Conservation (phyloP, 1,140 invertebrate species). For the Ptiloglossa arizonensis region DNA sequence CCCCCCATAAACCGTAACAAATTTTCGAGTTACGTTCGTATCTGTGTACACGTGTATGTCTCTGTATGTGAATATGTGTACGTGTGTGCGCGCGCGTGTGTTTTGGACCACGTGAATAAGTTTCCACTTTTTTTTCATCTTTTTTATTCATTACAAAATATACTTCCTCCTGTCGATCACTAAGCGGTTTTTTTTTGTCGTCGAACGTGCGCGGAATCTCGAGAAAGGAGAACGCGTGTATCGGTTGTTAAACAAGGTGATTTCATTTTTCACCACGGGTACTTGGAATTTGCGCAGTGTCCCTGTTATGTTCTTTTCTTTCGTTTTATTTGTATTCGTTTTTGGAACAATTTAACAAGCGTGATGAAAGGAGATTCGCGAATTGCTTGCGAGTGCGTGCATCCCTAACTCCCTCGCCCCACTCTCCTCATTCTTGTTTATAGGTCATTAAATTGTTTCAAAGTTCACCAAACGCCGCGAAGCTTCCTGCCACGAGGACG, state of each 20-base stretch:
- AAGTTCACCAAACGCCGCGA: neutral
- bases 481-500: neutral
- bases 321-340: too few species aligned
- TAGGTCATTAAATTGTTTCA: constrained; percentile 2
- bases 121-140: constrained; percentile 27
- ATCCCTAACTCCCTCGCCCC: too few species aligned
- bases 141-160: constrained; percentile 59
- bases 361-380: neutral
- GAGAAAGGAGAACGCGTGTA: constrained; percentile 36
- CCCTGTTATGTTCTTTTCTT: too few species aligned
- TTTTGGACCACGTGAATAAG: constrained; percentile 61
- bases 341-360: neutral
- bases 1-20: constrained; percentile 16
- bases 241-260: constrained; percentile 25
- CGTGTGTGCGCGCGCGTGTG: constrained; percentile 9
- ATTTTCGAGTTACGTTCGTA: neutral
- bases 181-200: constrained; percentile 30
- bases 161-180: constrained; percentile 51
- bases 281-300: constrained; percentile 2
- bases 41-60: neutral
- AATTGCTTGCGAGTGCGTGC: too few species aligned
- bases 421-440: too few species aligned
- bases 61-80: too few species aligned
- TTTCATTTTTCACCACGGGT: neutral
- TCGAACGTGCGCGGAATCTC: constrained; percentile 32